Percentiles rank a stretch among this genome's conserved stretches.
Conservation (phyloP, 2,797 vertebrate genomes). For the Argyrosomus regius region DNA sequence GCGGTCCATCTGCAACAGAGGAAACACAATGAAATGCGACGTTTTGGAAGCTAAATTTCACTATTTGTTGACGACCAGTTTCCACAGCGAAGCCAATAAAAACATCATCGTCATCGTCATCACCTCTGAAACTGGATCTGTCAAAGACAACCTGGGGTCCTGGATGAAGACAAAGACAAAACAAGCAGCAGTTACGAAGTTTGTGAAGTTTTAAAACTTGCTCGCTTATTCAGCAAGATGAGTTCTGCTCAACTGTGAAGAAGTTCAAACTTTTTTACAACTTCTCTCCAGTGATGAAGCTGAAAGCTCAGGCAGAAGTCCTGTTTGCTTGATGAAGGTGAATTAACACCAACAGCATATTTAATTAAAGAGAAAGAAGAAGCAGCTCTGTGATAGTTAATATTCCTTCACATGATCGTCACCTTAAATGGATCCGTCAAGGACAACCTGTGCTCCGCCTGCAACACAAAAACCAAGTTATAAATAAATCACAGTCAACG, state of each 20-base stretch:
- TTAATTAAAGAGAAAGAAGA: neutral
- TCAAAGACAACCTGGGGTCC: slow-evolving; percentile 48
- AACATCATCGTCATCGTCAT: slow-evolving; percentile 8
- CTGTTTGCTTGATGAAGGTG: slow-evolving; percentile 7
- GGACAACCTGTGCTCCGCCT: slow-evolving; percentile 68
- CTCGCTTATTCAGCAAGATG: neutral
- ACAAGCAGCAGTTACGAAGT: neutral
- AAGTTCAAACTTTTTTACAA: neutral
- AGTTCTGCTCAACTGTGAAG: neutral
- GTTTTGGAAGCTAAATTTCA: neutral
- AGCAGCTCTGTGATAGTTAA: neutral
- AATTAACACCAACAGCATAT: slow-evolving; percentile 7
- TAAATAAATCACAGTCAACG: slow-evolving; percentile 6
- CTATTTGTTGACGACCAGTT: neutral
- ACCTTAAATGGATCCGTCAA: slow-evolving; percentile 53
- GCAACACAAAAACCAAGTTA: slow-evolving; percentile 52
- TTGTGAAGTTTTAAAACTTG: neutral
- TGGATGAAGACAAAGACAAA: slow-evolving; percentile 48
- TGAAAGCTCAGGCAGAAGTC: slow-evolving; percentile 8
- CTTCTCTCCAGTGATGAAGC: neutral
- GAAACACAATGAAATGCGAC: slow-evolving; percentile 18
- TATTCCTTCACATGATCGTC: slow-evolving; percentile 28
- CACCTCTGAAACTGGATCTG: slow-evolving; percentile 37
- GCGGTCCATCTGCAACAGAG: slow-evolving; percentile 62
- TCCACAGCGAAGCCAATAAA: neutral